These are phyloP conservation scores for Acanthaster planci DNA, from an alignment of 35 echinoderm and acorn worm species.

Conservation along the genomic window DNA sequence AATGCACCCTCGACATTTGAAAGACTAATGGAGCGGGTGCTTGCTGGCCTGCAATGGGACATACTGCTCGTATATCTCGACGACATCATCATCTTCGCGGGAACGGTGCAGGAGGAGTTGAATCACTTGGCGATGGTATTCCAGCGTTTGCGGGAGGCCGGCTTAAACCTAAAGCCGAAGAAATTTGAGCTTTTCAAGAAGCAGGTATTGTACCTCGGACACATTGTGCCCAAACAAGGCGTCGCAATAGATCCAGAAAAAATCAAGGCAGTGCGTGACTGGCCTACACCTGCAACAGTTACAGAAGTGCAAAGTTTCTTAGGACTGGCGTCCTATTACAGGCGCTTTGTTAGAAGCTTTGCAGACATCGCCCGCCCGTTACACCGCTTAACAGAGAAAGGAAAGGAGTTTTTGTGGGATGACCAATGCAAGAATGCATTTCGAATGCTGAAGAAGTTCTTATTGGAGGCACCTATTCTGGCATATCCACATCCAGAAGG, in stretches of 20 bases:
- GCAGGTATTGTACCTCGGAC: conserved; percentile 9
- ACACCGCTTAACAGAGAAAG: background rate
- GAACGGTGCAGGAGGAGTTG: no score
- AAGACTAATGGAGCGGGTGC: conserved; percentile 42
- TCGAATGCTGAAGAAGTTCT: no score
- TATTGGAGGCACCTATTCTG: conserved; percentile 45
- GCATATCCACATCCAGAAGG: conserved; percentile 32
- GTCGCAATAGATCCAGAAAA: conserved; percentile 15
- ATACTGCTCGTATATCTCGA: conserved; percentile 38
- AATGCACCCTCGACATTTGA: conserved; percentile 56
- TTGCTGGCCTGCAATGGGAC: conserved; percentile 46
- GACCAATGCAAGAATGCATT: no score
- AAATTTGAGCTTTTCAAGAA: no score
- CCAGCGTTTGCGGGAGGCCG: no score
- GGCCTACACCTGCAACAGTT: conserved; percentile 15
- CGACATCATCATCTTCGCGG: no score
- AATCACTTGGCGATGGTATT: no score
- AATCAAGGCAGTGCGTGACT: background rate
- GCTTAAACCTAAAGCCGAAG: no score
- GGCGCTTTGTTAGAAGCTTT: conserved; percentile 18
- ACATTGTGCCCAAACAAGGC: background rate
- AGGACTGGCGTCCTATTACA: conserved; percentile 3
- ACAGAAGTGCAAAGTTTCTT: conserved; percentile 35
- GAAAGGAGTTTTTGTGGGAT: no score
- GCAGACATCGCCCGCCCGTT: conserved; percentile 6